phyloP scores from a whole-genome alignment of 2,113 vertebrate genomes.

The Copsychus sechellarum region DNA sequence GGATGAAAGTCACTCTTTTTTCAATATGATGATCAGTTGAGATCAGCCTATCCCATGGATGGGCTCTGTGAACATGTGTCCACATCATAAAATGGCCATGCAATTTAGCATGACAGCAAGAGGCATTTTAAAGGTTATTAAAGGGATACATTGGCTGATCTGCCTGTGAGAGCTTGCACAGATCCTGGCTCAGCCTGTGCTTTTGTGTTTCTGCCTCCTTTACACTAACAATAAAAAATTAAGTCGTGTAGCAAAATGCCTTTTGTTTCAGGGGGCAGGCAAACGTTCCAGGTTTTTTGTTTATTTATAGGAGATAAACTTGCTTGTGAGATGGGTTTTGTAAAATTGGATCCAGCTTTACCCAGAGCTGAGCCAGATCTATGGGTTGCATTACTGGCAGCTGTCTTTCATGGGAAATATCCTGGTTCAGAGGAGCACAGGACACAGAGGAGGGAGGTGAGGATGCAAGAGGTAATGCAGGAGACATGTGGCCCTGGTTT shows the following conservation, averaged over 20 bases:
- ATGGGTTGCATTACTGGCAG: neutral
- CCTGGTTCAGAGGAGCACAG: neutral
- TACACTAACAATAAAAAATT: constrained; percentile 4
- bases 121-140: neutral
- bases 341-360: constrained; percentile 14
- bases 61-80: neutral
- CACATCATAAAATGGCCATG: neutral
- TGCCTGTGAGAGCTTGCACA: neutral
- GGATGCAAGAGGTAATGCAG: neutral
- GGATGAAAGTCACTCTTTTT: neutral
- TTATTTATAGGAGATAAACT: constrained; percentile 14
- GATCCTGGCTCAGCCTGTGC: neutral
- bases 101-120: neutral
- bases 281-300: neutral
- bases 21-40: neutral
- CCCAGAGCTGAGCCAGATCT: neutral
- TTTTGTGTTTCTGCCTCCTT: neutral
- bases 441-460: fast-evolving
- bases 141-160: neutral
- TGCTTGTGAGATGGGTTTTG: neutral
- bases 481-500: neutral
- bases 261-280: neutral
- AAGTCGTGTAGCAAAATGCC: neutral
- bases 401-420: neutral
- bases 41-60: neutral